phyloP scores from a whole-genome alignment of 1,140 invertebrate species.

The Holotrichia oblita region DNA sequence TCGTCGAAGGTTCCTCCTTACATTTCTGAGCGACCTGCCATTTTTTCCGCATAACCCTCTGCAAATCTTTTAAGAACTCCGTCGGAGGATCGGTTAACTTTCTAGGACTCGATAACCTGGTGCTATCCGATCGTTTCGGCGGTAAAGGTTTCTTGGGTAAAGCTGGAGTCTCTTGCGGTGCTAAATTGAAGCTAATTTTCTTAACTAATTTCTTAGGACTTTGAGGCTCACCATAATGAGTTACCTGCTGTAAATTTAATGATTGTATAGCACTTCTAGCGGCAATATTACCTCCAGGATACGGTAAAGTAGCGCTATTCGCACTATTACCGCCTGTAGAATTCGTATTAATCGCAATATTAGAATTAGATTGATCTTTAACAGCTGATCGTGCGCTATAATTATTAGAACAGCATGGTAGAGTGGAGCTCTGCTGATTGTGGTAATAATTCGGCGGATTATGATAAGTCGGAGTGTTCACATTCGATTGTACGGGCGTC shows the following conservation, averaged over 20 bases:
- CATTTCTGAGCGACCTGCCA: slow-evolving; percentile 95
- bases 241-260: slow-evolving; percentile 63
- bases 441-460: slow-evolving; percentile 55
- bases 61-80: slow-evolving; percentile 87
- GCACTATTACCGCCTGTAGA: neutral
- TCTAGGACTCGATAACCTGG: slow-evolving; percentile 76
- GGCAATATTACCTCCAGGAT: slow-evolving; percentile 42
- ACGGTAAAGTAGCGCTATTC: slow-evolving; percentile 2
- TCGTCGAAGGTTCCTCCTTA: slow-evolving; percentile 82
- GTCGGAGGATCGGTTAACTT: slow-evolving; percentile 80
- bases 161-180: slow-evolving; percentile 63
- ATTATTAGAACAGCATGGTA: slow-evolving; percentile 51
- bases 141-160: slow-evolving; percentile 69
- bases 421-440: slow-evolving; percentile 51
- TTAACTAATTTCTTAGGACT: slow-evolving; percentile 65
- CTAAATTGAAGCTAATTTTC: slow-evolving; percentile 66
- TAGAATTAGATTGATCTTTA: slow-evolving; percentile 51
- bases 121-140: slow-evolving; percentile 77
- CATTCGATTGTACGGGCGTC: slow-evolving; percentile 60
- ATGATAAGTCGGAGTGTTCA: slow-evolving; percentile 61
- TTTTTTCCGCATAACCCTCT: slow-evolving; percentile 92
- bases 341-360: slow-evolving; percentile 33
- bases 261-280: slow-evolving; percentile 62
- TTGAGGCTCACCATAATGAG: slow-evolving; percentile 64
- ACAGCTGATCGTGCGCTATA: slow-evolving; percentile 55